phyloP scores from a whole-genome alignment of 2,113 vertebrate species.

The Percina caprodes region DNA sequence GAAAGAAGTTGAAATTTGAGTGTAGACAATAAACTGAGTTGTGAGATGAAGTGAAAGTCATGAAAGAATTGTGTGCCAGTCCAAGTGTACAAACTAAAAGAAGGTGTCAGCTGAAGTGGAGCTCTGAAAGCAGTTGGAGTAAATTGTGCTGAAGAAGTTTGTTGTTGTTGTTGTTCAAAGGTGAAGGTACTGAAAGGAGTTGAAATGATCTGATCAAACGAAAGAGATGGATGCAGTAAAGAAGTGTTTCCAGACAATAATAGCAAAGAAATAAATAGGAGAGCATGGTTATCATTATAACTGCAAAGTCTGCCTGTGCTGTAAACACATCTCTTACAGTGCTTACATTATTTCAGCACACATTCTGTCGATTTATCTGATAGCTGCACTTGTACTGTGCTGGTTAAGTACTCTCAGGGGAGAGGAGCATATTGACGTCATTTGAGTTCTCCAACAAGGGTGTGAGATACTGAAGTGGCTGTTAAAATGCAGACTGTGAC shows the following conservation, averaged over 20 bases:
- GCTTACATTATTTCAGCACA: constrained; percentile 14
- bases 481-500: constrained; percentile 18
- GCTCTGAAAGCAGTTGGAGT: constrained; percentile 6
- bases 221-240: neutral
- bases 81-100: neutral
- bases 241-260: neutral
- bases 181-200: neutral
- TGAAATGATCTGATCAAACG: neutral
- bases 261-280: neutral
- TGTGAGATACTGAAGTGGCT: constrained; percentile 20
- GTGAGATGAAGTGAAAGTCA: neutral
- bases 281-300: neutral
- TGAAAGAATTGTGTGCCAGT: neutral
- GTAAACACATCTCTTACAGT: constrained; percentile 13
- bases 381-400: neutral
- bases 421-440: constrained; percentile 20
- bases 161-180: constrained; percentile 20
- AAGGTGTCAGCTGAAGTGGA: neutral
- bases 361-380: constrained; percentile 18
- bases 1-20: neutral
- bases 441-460: constrained; percentile 26
- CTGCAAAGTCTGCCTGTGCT: neutral
- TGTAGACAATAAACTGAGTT: neutral
- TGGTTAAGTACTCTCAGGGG: constrained; percentile 9
- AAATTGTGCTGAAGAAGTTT: constrained; percentile 1